Evolutionary conservation across 2,888 invertebrate genomes (phyloP), one percentile per base, ranked within the genome.

Genomic region (Drosophila quinaria): DNA sequence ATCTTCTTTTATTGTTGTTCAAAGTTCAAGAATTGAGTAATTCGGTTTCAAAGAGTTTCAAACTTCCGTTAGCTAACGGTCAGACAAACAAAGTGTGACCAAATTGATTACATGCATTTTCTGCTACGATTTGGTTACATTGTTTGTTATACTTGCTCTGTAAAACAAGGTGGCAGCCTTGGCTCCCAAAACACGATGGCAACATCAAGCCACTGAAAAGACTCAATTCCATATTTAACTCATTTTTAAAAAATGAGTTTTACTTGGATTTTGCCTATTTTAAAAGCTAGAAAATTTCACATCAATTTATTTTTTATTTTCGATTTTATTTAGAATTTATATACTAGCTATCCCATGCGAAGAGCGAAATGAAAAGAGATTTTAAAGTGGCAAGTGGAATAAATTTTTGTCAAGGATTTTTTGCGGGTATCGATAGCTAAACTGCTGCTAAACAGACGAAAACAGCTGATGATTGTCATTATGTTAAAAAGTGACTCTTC

Each of bases 401-500:
- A n/a, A n/a, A n/a, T n/a, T n/a, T n/a, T n/a, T n/a, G n/a, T n/a
- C 17, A 41, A 41, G 9, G 17, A 17, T 41, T 17, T 10, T 17
- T 17, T 10, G 10, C 9, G 8, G 31, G 5, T 35, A 35, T 35
- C 54, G 64, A 42, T 42, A 25, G 6, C 9, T 33, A 4, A 4
- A 15, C 11, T 15, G 6, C 8, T 51, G 17, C 22, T 44, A 33
- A 33, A 42, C 44, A 46, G 22, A 31, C 1, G 8, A 46, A 35
- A 60, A 47, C 72, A 77, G 46, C 73, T 77, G 74, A 2, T 41
- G n/a, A 6, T 15, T 35, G n/a, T 25, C 44, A 39, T 2, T 1
- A 51, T 51, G 41, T 47, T 55, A 42, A 10, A 63, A 70, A 72
- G 35, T 9, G n/a, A 19, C 29, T 37, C 41, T 49, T 44, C n/a